Base-by-base conservation (phyloP, 64 coral and sea anemone genomes). In the Stylophora pistillata region DNA sequence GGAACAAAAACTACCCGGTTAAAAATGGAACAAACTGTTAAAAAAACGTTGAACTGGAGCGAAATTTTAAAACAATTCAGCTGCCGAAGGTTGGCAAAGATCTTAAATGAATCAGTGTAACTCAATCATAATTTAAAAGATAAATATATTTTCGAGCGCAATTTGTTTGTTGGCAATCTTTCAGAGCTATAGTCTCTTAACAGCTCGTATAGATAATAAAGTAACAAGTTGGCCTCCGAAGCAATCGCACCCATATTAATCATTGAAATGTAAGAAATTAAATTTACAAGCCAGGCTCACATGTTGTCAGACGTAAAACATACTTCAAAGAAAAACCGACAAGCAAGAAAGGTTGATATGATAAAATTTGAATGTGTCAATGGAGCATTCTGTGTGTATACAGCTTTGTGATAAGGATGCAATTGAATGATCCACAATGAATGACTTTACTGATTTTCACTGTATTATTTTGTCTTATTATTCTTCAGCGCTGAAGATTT, bases 391-490 rank as follows among this genome's bases (percentile, higher is more conserved):
- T 21, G 21, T 83, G 80, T 83, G 80, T 83, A 63, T 53, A 83
- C 80, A 83, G 80, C 80, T 83, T 83, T 41, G 60, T 53, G 64
- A 83, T 83, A 83, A 83, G 28, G 34, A 68, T 52, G 60, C 17
- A 83, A 5, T 82, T 65, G 65, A 82, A 58, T 52, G 65, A 30
- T 66, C 79, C 47, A 77, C 57, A 82, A 64, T 82, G 61, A 54
- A 83, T 83, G 12, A 83, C 53, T 9, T 83, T 64, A 83, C 30
- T 83, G 31, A 83, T 53, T 66, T 23, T 66, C 3, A n/a, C 20
- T 23, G 25, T n/a, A n/a, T 66, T 21, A 26, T 66, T 10, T 66
- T 9, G 1, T n/a, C n/a, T 9, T 66, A 66, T 25, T 2, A 6
- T 17, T 20, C 21, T 64, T 21, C 18, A 66, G 63, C 63, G 5